Conservation (phyloP, 1,140 invertebrate genomes). For the Drosophila rhopaloa region DNA sequence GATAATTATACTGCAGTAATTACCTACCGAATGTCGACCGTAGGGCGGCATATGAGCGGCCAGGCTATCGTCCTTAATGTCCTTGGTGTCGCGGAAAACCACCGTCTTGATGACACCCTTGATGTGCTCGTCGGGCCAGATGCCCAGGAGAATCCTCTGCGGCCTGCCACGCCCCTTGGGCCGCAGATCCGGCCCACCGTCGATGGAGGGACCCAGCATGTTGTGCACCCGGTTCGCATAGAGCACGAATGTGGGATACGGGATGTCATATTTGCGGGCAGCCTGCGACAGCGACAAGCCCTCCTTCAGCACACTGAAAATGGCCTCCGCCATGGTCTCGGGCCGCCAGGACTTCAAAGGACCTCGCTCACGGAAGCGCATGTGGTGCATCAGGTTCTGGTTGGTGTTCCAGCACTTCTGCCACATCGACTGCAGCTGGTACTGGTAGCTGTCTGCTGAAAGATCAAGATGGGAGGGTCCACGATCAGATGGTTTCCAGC, state of each 20-base stretch:
- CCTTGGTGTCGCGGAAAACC: conserved; percentile 93
- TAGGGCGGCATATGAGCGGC: conserved; percentile 73
- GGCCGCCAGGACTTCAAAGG: conserved; percentile 97
- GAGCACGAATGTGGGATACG: conserved; percentile 96
- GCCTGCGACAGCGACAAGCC: conserved; percentile 95
- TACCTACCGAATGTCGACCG: conserved; percentile 83
- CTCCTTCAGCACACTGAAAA: conserved; percentile 95
- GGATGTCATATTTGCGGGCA: conserved; percentile 96
- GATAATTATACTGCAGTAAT: conserved; percentile 5
- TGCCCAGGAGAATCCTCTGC: conserved; percentile 94
- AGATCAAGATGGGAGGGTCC: conserved; percentile 21
- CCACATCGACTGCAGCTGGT: conserved; percentile 96
- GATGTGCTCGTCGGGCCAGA: conserved; percentile 97
- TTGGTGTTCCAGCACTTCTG: conserved; percentile 96
- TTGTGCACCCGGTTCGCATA: conserved; percentile 97
- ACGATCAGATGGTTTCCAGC: conserved; percentile 27
- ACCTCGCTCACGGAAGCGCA: conserved; percentile 94
- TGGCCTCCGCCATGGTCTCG: conserved; percentile 97
- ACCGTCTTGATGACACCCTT: conserved; percentile 95
- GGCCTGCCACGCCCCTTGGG: conserved; percentile 96
- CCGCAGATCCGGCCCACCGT: conserved; percentile 93
- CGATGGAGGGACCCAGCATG: conserved; percentile 95
- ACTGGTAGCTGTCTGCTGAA: conserved; percentile 94
- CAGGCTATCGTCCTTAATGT: conserved; percentile 89
- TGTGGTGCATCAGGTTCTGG: conserved; percentile 93